Evolutionary conservation across 1,140 invertebrate species (phyloP).

Genomic region (Frieseomelitta varia): DNA sequence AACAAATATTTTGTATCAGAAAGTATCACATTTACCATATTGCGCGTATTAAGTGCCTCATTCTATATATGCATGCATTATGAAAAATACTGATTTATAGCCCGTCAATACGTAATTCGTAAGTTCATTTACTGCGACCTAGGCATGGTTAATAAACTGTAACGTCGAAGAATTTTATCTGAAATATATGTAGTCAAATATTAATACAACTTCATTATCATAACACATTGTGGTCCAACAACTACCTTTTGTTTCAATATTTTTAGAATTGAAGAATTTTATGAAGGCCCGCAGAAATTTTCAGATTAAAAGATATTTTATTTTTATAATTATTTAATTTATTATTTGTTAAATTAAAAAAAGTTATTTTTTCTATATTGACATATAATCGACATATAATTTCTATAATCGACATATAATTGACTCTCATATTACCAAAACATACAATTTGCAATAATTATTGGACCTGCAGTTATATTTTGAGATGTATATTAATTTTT

Average conservation of each 20-base stretch:
- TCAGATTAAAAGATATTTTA: background rate
- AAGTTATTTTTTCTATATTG: no score
- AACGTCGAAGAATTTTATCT: slow-evolving; percentile 2
- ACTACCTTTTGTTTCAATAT: background rate
- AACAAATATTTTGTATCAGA: no score
- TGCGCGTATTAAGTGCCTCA: slow-evolving; percentile 19
- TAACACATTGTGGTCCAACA: background rate
- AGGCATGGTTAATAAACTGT: background rate
- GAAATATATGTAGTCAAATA: slow-evolving; percentile 7
- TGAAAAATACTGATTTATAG: background rate
- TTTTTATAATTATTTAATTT: background rate
- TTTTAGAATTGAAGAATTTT: no score
- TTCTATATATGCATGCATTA: background rate
- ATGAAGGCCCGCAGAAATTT: background rate
- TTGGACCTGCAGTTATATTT: no score
- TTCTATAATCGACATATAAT: no score
- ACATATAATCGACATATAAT: no score
- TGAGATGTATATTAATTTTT: background rate
- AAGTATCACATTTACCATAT: background rate
- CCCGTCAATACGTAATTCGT: background rate
- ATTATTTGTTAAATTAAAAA: background rate
- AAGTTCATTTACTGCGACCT: background rate
- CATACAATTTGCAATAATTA: background rate
- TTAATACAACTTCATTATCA: background rate
- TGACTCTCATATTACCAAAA: background rate